Conservation (phyloP, 2,888 invertebrate genomes). For the Hartigia nigra region DNA sequence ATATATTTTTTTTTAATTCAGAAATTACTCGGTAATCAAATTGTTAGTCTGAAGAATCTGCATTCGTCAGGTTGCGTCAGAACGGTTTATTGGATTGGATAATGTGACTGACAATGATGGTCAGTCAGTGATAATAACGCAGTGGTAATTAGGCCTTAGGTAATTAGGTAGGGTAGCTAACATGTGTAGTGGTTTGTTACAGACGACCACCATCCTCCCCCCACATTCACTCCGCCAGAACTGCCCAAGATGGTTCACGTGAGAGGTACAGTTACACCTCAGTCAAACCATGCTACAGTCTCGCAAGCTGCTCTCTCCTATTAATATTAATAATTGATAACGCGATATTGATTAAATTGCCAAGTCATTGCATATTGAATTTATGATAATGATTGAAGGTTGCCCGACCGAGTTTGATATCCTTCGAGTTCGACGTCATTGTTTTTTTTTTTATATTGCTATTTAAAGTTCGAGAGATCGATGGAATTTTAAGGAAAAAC, state of each 20-base stretch:
- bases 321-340: conserved; percentile 9
- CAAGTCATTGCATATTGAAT: neutral
- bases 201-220: conserved; percentile 98
- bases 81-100: neutral
- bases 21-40: neutral
- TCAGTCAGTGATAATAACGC: neutral
- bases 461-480: neutral
- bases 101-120: neutral
- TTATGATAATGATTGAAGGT: neutral
- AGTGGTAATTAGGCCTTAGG: conserved; percentile 47
- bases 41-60: neutral
- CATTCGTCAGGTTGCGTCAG: neutral
- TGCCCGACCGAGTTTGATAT: neutral
- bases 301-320: conserved; percentile 56
- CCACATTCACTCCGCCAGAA: conserved; percentile 98
- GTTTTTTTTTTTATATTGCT: neutral
- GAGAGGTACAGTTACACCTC: conserved; percentile 79
- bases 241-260: conserved; percentile 99
- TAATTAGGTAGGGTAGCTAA: conserved; percentile 63
- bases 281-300: conserved; percentile 60
- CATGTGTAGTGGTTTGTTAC: conserved; percentile 74
- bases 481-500: neutral
- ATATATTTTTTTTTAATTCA: neutral
- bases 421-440: neutral
- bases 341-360: neutral